A percentile compares a stretch with the other conserved stretches of the same genome.
phyloP scores from a whole-genome alignment of 2,888 invertebrate species.

The Spilosoma lubricipeda region DNA sequence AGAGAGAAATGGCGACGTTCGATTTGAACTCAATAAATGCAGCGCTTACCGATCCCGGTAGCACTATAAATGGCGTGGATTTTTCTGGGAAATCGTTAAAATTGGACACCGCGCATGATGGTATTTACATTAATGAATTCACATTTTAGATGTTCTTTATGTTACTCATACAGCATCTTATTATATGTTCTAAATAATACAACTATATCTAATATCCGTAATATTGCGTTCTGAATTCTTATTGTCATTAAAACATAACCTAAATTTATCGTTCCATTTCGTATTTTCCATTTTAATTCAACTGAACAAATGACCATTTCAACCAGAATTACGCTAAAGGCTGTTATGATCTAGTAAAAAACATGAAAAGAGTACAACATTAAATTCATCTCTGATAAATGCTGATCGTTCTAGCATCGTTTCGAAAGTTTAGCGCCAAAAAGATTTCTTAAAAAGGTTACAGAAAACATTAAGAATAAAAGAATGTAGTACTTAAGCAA shows the following conservation, averaged over 20 bases:
- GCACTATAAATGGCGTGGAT: slow-evolving; percentile 88
- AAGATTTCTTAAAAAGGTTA: background rate
- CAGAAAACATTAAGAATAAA: background rate
- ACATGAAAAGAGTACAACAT: background rate
- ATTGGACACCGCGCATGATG: slow-evolving; percentile 92
- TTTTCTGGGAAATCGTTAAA: slow-evolving; percentile 93
- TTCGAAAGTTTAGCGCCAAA: background rate
- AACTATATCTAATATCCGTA: background rate
- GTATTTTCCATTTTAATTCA: too few relatives aligned
- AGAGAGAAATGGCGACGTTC: slow-evolving; percentile 77
- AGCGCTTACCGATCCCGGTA: slow-evolving; percentile 78
- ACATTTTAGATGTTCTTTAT: background rate
- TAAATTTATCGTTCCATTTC: slow-evolving; percentile 1
- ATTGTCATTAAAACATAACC: slow-evolving; percentile 27
- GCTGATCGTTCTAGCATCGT: background rate
- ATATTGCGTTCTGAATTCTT: background rate
- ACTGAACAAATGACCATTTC: too few relatives aligned
- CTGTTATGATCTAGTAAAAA: background rate
- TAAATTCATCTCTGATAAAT: background rate
- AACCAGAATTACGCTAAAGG: too few relatives aligned
- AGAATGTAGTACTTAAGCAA: background rate
- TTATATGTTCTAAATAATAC: background rate
- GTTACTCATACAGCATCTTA: background rate
- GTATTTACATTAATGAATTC: slow-evolving; percentile 76
- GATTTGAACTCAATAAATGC: slow-evolving; percentile 85